Evolutionary conservation across 1,140 invertebrate genomes (phyloP).

Genomic region (Papilio polyxenes): DNA sequence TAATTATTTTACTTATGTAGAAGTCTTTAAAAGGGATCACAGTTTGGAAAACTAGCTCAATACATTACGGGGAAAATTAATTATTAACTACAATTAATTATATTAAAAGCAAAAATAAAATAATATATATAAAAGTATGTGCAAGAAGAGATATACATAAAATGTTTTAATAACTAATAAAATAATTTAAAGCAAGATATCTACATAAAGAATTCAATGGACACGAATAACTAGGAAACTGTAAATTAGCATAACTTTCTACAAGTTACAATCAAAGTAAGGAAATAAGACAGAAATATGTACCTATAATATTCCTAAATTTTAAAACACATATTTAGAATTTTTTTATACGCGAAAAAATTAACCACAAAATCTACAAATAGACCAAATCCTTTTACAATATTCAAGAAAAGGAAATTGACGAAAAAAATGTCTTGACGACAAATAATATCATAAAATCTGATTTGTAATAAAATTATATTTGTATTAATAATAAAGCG

Average conservation of each 20-base stretch:
- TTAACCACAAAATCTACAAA: conserved; percentile 9
- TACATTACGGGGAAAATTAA: conserved; percentile 57
- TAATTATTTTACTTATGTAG: conserved; percentile 71
- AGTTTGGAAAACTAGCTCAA: conserved; percentile 77
- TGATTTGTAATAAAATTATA: too few species aligned
- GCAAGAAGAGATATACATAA: conserved; percentile 21
- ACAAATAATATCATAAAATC: too few species aligned
- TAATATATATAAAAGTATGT: neutral
- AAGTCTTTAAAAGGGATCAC: conserved; percentile 80
- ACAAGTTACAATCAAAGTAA: neutral
- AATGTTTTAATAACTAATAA: conserved; percentile 19
- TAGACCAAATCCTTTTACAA: neutral
- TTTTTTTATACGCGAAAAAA: neutral
- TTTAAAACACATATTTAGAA: neutral
- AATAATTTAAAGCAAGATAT: neutral
- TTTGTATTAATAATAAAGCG: neutral
- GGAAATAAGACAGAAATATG: neutral
- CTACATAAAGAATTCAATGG: neutral
- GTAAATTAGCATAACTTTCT: neutral
- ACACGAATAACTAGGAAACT: neutral
- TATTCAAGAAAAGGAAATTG: neutral
- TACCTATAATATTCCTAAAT: neutral
- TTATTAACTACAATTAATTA: conserved; percentile 38
- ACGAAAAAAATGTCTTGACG: neutral
- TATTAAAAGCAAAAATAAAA: conserved; percentile 34